Base-by-base conservation (phyloP, 2,888 invertebrate species). In the Leptopilina syphax region DNA sequence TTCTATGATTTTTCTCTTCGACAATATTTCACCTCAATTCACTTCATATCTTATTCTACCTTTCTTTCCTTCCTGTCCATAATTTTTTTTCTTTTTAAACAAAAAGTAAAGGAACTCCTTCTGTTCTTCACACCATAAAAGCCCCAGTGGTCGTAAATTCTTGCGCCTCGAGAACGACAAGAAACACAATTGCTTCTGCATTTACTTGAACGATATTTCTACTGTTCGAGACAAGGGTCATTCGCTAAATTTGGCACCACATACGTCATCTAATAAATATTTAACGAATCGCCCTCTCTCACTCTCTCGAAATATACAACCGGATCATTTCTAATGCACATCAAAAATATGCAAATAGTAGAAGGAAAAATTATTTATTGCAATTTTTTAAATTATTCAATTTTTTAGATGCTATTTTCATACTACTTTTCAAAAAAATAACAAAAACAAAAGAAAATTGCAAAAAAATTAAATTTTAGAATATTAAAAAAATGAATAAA, bases 141-240 rank as follows among this genome's bases (percentile, higher is more conserved):
- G 54, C 27, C 27, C 27, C 27, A 54, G 50, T 3, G 54, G 54
- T 70, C 70, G 50, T 70, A 70, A 70, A 70, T 70, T 70, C 27
- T 54, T 27, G 24, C 50, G 50, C 70, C 70, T 70, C 54, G 13
- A 34, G 54, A 73, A 73, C 57, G 73, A 73, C 34, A 57, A 73
- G 73, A 34, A 73, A 34, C 41, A 34, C 73, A 57, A 73, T 73
- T 73, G 73, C 57, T 73, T 73, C 73, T 54, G 57, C 57, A 73
- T 73, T n/a, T 54, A 57, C 73, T 57, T 57, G 9, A 73, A 73
- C 73, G 54, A 73, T 73, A 73, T 73, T 70, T 73, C 34, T 57
- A 73, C 34, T n/a, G 50, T 57, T 57, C 34, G 34, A 73, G n/a
- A 54, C 54, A n/a, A 57, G 34, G 57, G 73, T 57, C 54, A 57